phyloP scores from a whole-genome alignment of 2,888 invertebrate genomes.

The Thereva nobilitata region DNA sequence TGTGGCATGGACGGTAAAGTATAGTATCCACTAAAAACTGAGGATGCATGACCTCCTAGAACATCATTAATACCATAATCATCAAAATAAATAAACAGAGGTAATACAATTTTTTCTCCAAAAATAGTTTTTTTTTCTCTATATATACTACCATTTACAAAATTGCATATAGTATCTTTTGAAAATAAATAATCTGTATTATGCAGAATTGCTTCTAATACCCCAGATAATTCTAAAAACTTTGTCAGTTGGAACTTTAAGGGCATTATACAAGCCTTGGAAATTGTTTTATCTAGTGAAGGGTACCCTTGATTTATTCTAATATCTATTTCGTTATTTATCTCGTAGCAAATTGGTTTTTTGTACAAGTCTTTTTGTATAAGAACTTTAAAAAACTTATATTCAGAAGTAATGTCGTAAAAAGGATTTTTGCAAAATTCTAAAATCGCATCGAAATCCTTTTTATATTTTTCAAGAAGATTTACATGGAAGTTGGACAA shows the following conservation, averaged over 20 bases:
- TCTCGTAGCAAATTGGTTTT: not conserved
- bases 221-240: constrained; percentile 16
- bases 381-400: constrained; percentile 22
- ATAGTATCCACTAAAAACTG: constrained; percentile 9
- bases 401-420: constrained; percentile 6
- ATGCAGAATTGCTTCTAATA: constrained; percentile 4
- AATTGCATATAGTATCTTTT: too few species aligned
- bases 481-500: too few species aligned
- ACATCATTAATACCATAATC: constrained; percentile 39
- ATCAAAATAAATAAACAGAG: constrained; percentile 26
- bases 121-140: constrained; percentile 7
- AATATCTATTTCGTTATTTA: constrained; percentile 1
- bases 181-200: constrained; percentile 25
- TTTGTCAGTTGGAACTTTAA: constrained; percentile 25
- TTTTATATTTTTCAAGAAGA: too few species aligned
- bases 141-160: constrained; percentile 12
- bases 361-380: constrained; percentile 7
- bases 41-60: constrained; percentile 25
- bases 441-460: too few species aligned
- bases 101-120: constrained; percentile 4
- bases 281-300: not conserved
- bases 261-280: constrained; percentile 16
- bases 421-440: constrained; percentile 19
- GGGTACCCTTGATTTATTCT: not conserved
- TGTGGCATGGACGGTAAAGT: constrained; percentile 4